Percentiles rank a stretch among this genome's conserved stretches.
Conservation (phyloP, 1,140 invertebrate species). For the Hyphantria cunea region DNA sequence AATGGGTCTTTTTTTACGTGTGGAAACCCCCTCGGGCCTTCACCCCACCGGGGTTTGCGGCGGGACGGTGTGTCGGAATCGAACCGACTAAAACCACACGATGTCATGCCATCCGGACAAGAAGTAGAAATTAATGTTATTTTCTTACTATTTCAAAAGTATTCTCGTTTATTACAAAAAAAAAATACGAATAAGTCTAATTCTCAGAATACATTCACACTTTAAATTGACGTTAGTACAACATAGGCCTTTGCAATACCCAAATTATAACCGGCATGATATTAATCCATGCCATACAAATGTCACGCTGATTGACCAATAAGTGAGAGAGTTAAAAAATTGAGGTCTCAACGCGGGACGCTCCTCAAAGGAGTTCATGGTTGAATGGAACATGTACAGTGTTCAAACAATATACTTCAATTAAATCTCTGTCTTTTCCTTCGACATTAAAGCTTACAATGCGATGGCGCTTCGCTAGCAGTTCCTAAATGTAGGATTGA, state of each 20-base stretch:
- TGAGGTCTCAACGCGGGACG: conserved; percentile 79
- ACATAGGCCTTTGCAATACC: conserved; percentile 41
- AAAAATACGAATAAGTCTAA: no score
- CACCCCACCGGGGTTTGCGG: no score
- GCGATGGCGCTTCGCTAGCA: conserved; percentile 44
- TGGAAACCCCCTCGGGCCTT: no score
- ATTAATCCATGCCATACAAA: conserved; percentile 59
- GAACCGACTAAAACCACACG: no score
- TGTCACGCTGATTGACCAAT: conserved; percentile 78
- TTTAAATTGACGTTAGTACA: background rate
- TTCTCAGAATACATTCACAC: no score
- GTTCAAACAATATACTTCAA: conserved; percentile 47
- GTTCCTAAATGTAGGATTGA: conserved; percentile 77
- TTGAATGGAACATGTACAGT: conserved; percentile 77
- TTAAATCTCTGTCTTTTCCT: conserved; percentile 48
- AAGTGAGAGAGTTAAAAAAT: conserved; percentile 80
- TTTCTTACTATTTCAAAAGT: no score
- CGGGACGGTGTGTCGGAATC: no score
- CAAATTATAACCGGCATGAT: conserved; percentile 47
- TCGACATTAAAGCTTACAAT: conserved; percentile 55
- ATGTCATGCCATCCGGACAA: no score
- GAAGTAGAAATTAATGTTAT: no score
- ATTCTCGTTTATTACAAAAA: no score
- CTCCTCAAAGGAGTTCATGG: conserved; percentile 79
- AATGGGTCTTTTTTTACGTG: no score